These are phyloP conservation scores for Tenthredo scrophulariae DNA, from an alignment of 2,888 invertebrate species.

Conservation along the genomic window DNA sequence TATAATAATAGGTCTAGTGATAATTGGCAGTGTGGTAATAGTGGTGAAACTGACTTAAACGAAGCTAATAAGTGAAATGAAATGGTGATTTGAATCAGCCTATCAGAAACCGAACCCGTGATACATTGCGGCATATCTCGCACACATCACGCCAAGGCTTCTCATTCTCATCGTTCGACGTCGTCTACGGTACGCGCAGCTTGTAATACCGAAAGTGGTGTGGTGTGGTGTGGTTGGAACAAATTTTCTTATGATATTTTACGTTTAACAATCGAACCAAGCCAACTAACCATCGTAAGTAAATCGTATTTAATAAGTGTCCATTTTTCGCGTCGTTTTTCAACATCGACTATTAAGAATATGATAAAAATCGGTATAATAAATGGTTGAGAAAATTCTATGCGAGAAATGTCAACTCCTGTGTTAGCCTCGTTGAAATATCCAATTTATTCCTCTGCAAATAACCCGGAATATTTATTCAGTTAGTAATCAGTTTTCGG, in stretches of 20 bases:
- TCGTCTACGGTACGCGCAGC: not conserved
- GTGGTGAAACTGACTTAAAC: not conserved
- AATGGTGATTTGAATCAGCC: slow-evolving; percentile 60
- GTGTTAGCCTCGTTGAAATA: slow-evolving; percentile 3
- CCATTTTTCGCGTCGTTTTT: not conserved
- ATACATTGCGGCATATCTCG: slow-evolving; percentile 67
- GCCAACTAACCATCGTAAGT: slow-evolving; percentile 71
- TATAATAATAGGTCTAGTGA: not conserved
- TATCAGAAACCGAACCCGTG: slow-evolving; percentile 66
- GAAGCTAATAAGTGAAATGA: not conserved
- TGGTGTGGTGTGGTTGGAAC: slow-evolving; percentile 50
- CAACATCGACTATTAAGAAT: slow-evolving; percentile 69
- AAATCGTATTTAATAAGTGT: slow-evolving; percentile 28
- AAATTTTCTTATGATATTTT: slow-evolving; percentile 70
- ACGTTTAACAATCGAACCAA: slow-evolving; percentile 67
- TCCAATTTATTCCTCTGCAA: not conserved
- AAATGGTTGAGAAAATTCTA: slow-evolving; percentile 60
- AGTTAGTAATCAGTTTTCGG: not conserved
- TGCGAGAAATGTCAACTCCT: slow-evolving; percentile 63
- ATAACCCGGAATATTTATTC: not conserved
- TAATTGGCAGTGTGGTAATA: slow-evolving; percentile 19
- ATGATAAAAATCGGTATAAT: slow-evolving; percentile 51
- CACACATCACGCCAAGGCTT: slow-evolving; percentile 57
- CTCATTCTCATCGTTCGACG: slow-evolving; percentile 28
- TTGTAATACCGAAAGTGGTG: slow-evolving; percentile 59